phyloP scores from a whole-genome alignment of 2,797 vertebrate species.

The Hydrocynus forskahlii region DNA sequence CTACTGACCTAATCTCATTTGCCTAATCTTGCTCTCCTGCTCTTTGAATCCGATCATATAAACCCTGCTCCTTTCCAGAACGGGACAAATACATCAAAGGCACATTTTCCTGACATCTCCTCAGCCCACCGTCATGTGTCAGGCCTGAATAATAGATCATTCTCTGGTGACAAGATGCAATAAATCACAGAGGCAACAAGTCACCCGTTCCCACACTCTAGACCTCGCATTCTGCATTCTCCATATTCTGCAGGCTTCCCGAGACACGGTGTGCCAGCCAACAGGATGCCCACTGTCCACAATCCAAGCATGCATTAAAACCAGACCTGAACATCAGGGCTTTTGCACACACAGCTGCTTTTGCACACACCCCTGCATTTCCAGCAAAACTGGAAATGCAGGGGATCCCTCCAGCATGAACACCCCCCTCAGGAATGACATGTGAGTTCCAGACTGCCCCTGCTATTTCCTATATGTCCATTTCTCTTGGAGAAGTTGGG shows the following conservation, averaged over 20 bases:
- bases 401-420: slow-evolving; percentile 23
- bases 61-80: slow-evolving; percentile 6
- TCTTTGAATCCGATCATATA: slow-evolving; percentile 13
- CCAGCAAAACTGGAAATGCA: slow-evolving; percentile 7
- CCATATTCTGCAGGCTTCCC: not conserved
- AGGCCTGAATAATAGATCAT: slow-evolving; percentile 1
- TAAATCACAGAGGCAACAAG: slow-evolving; percentile 35
- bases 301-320: slow-evolving; percentile 1
- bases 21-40: not conserved
- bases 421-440: slow-evolving; percentile 40
- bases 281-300: not conserved
- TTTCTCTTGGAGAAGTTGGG: slow-evolving; percentile 45
- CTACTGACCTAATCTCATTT: slow-evolving; percentile 48
- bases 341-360: not conserved
- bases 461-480: slow-evolving; percentile 46
- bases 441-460: slow-evolving; percentile 50
- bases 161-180: not conserved
- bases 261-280: not conserved
- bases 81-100: not conserved
- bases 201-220: not conserved
- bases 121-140: not conserved
- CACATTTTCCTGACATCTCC: slow-evolving; percentile 4
- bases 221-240: not conserved
- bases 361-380: no score
- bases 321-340: not conserved